Evolutionary conservation across 2,888 invertebrate genomes (phyloP).

Genomic region (Drosophila phalerata): DNA sequence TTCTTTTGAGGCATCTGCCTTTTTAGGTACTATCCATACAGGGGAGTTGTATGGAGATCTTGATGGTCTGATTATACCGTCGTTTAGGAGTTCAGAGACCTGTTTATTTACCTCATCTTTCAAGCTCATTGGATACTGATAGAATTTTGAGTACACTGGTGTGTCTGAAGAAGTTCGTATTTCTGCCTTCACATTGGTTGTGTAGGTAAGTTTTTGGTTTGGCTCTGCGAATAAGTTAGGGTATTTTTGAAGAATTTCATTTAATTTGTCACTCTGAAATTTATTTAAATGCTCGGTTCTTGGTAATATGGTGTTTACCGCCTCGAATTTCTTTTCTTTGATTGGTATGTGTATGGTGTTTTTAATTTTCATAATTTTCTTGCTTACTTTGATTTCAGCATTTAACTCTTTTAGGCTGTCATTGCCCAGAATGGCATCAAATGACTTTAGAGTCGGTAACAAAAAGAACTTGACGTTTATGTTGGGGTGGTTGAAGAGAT

Average conservation of each 20-base stretch:
- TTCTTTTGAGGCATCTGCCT: not conserved
- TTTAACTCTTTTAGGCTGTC: constrained; percentile 5
- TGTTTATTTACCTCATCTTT: constrained; percentile 13
- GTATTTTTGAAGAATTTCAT: constrained; percentile 5
- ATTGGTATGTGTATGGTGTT: not conserved
- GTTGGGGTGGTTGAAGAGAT: constrained; percentile 1
- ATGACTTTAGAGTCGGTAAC: constrained; percentile 6
- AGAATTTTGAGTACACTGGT: constrained; percentile 2
- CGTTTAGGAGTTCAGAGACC: not conserved
- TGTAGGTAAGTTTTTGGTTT: constrained; percentile 26
- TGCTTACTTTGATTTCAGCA: constrained; percentile 1
- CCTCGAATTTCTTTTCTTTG: constrained; percentile 8
- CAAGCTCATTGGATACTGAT: not conserved
- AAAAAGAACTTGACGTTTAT: not conserved
- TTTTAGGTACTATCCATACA: not conserved
- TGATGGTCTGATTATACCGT: not conserved
- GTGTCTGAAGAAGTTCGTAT: constrained; percentile 4
- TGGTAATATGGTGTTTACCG: not conserved
- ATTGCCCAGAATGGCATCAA: not conserved
- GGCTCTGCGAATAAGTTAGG: constrained; percentile 36
- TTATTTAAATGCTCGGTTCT: not conserved
- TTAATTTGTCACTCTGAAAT: not conserved
- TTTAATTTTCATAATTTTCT: constrained; percentile 3
- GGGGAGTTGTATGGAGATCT: constrained; percentile 5
- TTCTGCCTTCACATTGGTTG: constrained; percentile 31